Evolutionary conservation across 2,113 vertebrate species (phyloP).

Genomic region (Alligator mississippiensis): DNA sequence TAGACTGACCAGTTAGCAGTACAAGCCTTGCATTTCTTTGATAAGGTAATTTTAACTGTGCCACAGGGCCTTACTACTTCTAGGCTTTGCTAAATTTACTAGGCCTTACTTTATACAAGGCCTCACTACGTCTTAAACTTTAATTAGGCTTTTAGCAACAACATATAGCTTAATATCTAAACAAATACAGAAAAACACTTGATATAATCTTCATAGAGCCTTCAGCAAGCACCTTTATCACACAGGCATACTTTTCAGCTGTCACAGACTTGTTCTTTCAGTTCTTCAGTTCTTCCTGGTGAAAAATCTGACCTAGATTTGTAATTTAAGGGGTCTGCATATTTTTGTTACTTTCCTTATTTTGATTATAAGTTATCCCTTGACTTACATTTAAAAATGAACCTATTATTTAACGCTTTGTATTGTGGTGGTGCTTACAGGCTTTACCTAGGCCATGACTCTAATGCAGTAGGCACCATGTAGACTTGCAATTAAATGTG

Average conservation of each 20-base stretch:
- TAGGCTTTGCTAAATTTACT: too few species aligned
- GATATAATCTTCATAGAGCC: too few species aligned
- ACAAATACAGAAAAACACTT: too few species aligned
- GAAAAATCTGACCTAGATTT: neutral
- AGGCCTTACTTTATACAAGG: too few species aligned
- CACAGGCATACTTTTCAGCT: too few species aligned
- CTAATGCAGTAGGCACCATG: neutral
- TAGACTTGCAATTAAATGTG: neutral
- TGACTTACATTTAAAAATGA: neutral
- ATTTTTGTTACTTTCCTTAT: neutral
- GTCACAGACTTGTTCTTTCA: too few species aligned
- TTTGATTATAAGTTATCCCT: neutral
- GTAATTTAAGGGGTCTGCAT: neutral
- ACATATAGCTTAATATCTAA: too few species aligned
- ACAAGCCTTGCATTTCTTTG: neutral
- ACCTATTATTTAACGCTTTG: rapidly evolving
- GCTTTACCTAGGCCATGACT: neutral
- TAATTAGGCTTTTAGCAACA: too few species aligned
- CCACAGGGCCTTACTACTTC: too few species aligned
- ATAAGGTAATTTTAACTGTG: too few species aligned
- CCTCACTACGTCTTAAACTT: too few species aligned
- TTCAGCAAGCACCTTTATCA: too few species aligned
- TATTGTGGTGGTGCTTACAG: neutral
- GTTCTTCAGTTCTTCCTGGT: neutral
- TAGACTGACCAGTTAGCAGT: neutral